A percentile compares a stretch with the other conserved stretches of the same genome.
Conservation (phyloP, 2,113 vertebrate species). For the Daubentonia madagascariensis region DNA sequence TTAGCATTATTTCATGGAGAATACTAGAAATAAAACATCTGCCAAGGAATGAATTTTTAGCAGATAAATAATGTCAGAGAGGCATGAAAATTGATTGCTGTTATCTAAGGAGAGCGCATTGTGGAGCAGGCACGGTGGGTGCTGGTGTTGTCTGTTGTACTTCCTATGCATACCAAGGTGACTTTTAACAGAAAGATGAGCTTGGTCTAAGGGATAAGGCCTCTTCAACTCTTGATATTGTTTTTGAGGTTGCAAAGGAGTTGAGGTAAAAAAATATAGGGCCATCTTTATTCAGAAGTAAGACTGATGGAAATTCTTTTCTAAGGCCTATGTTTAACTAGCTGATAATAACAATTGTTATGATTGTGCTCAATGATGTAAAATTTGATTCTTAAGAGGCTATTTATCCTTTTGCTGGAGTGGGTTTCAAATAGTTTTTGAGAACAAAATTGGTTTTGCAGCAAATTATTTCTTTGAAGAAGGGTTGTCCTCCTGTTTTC, state of each 20-base stretch:
- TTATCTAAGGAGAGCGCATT: neutral
- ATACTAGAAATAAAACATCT: constrained; percentile 41
- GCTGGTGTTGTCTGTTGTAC: neutral
- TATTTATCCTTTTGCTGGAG: constrained; percentile 4
- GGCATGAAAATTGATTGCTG: neutral
- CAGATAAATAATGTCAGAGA: neutral
- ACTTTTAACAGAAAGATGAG: neutral
- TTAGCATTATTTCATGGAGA: constrained; percentile 3
- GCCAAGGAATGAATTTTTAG: neutral
- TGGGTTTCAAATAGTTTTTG: neutral
- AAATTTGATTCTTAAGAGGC: constrained; percentile 7
- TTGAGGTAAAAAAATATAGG: neutral
- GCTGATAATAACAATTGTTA: neutral
- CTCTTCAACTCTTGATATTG: neutral
- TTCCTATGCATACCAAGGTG: neutral
- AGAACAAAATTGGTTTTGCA: neutral
- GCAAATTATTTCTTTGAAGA: neutral
- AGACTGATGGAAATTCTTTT: neutral
- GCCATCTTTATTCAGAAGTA: neutral
- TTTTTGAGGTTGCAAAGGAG: neutral
- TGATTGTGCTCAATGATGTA: neutral
- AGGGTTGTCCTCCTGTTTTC: neutral
- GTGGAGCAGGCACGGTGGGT: neutral
- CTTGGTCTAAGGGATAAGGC: neutral
- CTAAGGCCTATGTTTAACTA: neutral